Evolutionary conservation across 2,113 vertebrate species (phyloP).

Genomic region (Microtus oregoni): DNA sequence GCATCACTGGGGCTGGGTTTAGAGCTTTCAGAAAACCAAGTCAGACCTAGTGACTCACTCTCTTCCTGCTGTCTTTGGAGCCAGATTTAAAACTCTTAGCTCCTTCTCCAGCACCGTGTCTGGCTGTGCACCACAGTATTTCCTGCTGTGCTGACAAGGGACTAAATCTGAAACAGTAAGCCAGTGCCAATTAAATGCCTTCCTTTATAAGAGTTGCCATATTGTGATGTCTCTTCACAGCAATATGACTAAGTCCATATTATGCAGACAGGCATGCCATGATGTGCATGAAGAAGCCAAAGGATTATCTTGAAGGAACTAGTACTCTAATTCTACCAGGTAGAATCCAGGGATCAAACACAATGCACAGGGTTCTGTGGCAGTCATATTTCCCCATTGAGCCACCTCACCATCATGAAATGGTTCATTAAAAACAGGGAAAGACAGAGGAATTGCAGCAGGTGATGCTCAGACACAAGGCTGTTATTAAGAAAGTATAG

Average conservation of each 20-base stretch:
- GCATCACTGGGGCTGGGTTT: neutral
- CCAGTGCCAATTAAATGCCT: neutral
- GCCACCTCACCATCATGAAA: neutral
- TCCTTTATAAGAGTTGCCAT: neutral
- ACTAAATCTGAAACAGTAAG: neutral
- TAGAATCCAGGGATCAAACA: neutral
- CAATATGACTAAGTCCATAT: neutral
- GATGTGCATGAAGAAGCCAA: neutral
- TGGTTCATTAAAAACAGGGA: neutral
- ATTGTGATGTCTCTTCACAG: neutral
- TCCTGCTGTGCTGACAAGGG: neutral
- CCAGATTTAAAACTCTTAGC: neutral
- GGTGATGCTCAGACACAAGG: neutral
- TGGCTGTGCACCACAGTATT: no score
- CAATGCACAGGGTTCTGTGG: neutral
- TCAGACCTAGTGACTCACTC: neutral
- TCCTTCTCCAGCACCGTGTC: neutral
- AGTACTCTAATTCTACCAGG: neutral
- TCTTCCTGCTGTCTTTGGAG: neutral
- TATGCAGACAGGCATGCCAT: no score
- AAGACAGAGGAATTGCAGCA: neutral
- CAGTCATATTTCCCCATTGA: no score
- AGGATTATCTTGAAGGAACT: no score
- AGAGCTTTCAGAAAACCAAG: neutral
- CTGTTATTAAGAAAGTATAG: neutral